phyloP scores from a whole-genome alignment of 92 coral and sea anemone species.

The Pocillopora meandrina region DNA sequence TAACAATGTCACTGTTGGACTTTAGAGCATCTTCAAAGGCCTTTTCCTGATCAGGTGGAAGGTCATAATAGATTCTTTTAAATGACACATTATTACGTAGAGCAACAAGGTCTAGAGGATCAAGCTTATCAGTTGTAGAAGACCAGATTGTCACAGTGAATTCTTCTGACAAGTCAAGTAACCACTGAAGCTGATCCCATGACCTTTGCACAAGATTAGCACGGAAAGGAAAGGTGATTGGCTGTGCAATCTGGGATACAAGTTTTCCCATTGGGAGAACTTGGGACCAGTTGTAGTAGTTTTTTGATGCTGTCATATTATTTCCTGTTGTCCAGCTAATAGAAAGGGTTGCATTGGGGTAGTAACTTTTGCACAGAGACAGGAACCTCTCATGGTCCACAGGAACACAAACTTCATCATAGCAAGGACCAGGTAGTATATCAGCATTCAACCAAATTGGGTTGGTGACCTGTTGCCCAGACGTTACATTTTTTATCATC shows the following conservation, averaged over 20 bases:
- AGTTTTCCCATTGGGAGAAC: conserved; percentile 79
- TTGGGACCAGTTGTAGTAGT: conserved; percentile 66
- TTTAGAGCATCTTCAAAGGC: conserved; percentile 44
- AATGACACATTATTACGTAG: conserved; percentile 51
- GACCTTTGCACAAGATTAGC: conserved; percentile 70
- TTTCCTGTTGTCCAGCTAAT: conserved; percentile 86
- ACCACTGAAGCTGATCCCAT: conserved; percentile 70
- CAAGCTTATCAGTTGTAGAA: conserved; percentile 52
- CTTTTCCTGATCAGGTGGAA: conserved; percentile 66
- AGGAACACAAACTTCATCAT: conserved; percentile 57
- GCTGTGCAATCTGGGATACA: conserved; percentile 55
- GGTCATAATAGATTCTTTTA: conserved; percentile 81
- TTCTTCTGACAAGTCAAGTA: conserved; percentile 68
- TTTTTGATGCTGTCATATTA: conserved; percentile 32
- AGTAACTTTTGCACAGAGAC: conserved; percentile 51
- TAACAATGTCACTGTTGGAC: not conserved
- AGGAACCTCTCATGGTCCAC: conserved; percentile 73
- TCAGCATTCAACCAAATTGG: conserved; percentile 95
- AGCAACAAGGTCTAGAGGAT: conserved; percentile 64
- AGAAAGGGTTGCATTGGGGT: conserved; percentile 77
- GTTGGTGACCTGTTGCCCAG: conserved; percentile 22
- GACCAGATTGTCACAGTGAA: conserved; percentile 93
- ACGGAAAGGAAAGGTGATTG: conserved; percentile 90
- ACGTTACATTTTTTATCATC: conserved; percentile 48
- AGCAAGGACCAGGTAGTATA: conserved; percentile 83